Evolutionary conservation across 2,888 invertebrate species (phyloP).

Genomic region (Mycogona germanica): DNA sequence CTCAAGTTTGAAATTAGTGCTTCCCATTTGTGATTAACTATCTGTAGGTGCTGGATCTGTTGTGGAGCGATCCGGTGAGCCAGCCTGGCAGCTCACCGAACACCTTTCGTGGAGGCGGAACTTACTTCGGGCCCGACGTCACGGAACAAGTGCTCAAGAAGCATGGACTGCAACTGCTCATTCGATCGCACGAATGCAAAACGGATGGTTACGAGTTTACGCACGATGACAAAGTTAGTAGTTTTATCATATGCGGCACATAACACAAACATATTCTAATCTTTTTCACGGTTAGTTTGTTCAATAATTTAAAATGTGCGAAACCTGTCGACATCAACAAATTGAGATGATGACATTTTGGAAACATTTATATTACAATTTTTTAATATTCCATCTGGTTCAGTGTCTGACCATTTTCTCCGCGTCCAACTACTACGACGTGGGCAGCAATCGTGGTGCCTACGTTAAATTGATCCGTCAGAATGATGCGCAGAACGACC

Average conservation of each 20-base stretch:
- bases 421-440: conserved; percentile 93
- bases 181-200: conserved; percentile 89
- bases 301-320: too few species aligned
- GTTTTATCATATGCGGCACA: too few species aligned
- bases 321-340: too few species aligned
- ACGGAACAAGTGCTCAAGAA: conserved; percentile 62
- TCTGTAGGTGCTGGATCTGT: conserved; percentile 51
- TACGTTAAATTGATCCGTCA: conserved; percentile 71
- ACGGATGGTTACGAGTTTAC: conserved; percentile 79
- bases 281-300: neutral
- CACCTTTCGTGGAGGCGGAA: conserved; percentile 75
- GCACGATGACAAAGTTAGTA: conserved; percentile 51
- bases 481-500: conserved; percentile 56
- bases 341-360: too few species aligned
- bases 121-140: conserved; percentile 85
- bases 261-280: neutral
- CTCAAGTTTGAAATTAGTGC: neutral
- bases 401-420: conserved; percentile 90
- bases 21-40: conserved; percentile 20
- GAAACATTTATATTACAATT: too few species aligned
- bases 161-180: conserved; percentile 60
- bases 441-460: conserved; percentile 85
- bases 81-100: conserved; percentile 68
- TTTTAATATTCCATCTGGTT: conserved; percentile 15
- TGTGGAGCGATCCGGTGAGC: conserved; percentile 87